Base-by-base conservation (phyloP, 2,888 invertebrate genomes). In the Mechanitis messenoides region DNA sequence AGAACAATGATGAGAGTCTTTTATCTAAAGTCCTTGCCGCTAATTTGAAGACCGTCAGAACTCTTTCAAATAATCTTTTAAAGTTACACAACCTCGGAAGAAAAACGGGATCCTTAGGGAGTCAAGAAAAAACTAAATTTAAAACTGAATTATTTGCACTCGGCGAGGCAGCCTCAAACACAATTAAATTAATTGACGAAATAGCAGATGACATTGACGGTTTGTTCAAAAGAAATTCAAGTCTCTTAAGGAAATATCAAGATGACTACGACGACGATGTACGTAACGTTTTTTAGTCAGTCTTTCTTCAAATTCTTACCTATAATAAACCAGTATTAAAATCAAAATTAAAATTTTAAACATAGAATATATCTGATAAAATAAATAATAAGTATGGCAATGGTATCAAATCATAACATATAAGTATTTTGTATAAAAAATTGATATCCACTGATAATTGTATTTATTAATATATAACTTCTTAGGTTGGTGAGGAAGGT, bases 61-160 rank as follows among this genome's bases (percentile, higher is more conserved):
- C 86, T 7, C 86, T 92, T 0, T 92, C 94, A 1, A 83, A 87
- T 1, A 91, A 89, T 64, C 82, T 93, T 38, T 84, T 93, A 7
- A 91, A 90, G 67, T 81, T 94, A 53, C 93, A 93, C 72, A 92
- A 92, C 70, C 73, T 89, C 63, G 93, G 93, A 7, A 92, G 92
- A 70, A 90, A 85, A 59, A 91, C 90, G 47, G 94, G 93, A 0
- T 77, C 81, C 1, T 79, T 94, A 33, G 90, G 85, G 3, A 78
- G 80, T 33, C 83, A 80, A 60, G 93, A 94, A 65, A 92, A 92
- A 72, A 76, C 75, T 11, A 83, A 87, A 54, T 94, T 93, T 72
- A 91, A 91, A 66, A 85, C 83, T 42, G 92, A 92, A 68, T 74
- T 94, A 63, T 83, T 90, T 1, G 83, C 91, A 12, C 75, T 92